phyloP scores from a whole-genome alignment of 2,797 vertebrate genomes.

The Nyctibius grandis region DNA sequence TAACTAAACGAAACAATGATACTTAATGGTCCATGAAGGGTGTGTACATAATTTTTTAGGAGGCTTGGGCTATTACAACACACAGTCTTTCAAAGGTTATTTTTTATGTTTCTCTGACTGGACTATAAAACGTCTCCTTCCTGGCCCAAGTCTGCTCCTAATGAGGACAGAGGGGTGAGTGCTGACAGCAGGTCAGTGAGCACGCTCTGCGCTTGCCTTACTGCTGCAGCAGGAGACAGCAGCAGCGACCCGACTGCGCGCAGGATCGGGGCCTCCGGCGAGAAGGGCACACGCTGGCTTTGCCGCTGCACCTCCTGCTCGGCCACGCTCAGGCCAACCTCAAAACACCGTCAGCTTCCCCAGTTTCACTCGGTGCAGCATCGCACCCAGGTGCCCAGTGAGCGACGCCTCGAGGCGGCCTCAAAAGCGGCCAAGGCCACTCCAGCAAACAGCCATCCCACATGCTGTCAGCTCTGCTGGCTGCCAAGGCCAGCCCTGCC shows the following conservation, averaged over 20 bases:
- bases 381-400: accelerated
- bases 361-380: accelerated
- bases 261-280: accelerated
- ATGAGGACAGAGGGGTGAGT: neutral
- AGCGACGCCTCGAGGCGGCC: accelerated
- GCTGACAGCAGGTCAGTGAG: neutral
- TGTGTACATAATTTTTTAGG: neutral
- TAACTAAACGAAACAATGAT: neutral
- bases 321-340: accelerated
- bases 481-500: neutral
- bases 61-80: neutral
- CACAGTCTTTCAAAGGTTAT: neutral
- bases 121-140: neutral
- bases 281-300: neutral
- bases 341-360: accelerated
- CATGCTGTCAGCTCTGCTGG: accelerated
- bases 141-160: neutral
- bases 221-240: neutral
- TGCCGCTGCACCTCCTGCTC: neutral
- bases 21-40: neutral
- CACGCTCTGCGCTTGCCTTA: neutral
- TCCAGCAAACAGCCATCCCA: neutral
- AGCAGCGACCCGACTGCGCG: accelerated
- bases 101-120: neutral
- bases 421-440: neutral